Conservation (phyloP, 2,113 vertebrate genomes). For the Rhombomys opimus region DNA sequence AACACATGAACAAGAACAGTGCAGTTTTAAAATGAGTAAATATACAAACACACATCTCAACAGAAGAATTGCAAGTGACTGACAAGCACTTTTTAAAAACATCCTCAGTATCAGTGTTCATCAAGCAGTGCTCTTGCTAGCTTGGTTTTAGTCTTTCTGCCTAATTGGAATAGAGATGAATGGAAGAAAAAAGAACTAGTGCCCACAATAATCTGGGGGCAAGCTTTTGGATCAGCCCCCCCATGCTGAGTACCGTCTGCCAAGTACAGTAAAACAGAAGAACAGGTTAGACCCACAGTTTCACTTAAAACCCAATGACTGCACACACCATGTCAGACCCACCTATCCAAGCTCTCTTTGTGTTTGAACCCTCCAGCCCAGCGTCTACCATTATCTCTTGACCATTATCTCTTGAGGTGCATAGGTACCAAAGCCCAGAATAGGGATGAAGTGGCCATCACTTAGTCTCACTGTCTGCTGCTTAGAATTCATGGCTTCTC, state of each 20-base stretch:
- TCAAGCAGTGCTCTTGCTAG: not conserved
- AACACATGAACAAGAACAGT: not conserved
- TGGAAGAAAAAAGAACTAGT: not conserved
- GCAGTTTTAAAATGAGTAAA: not conserved
- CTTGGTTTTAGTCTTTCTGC: not conserved
- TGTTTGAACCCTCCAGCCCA: not conserved
- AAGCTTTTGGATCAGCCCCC: not conserved
- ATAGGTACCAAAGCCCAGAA: not conserved
- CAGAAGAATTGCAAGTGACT: not conserved
- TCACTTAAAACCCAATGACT: not conserved
- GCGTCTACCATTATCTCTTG: not conserved
- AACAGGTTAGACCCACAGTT: not conserved
- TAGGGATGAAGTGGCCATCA: conserved; percentile 2
- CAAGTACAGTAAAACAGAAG: not conserved
- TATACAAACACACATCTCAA: not conserved
- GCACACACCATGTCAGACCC: fast-evolving
- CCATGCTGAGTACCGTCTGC: not conserved
- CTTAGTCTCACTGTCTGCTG: not conserved
- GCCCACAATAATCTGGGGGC: not conserved
- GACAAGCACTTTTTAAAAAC: not conserved
- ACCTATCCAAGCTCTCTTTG: not conserved
- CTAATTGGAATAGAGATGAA: not conserved
- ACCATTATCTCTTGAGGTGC: not conserved
- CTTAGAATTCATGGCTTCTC: conserved; percentile 4
- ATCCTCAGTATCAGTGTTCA: not conserved